Evolutionary conservation across 2,888 invertebrate species (phyloP), one percentile per base, ranked within the genome.

Genomic region (Cynaeus angustus): DNA sequence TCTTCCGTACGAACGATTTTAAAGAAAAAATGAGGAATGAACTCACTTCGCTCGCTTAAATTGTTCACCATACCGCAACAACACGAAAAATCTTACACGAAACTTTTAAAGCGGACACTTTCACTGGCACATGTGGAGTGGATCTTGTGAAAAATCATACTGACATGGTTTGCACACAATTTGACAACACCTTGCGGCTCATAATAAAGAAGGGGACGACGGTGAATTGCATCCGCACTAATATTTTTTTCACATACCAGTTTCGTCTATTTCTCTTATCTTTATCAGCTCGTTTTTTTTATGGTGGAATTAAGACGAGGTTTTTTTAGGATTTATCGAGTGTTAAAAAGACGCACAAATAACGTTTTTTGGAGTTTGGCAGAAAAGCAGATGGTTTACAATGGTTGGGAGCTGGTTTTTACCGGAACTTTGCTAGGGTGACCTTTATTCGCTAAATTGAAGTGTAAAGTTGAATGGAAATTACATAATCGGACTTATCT

Each of bases 61-160:
- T 52, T 16, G 28, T 64, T 53, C 38, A 64, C 64, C 64, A 64
- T 64, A 64, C 64, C 64, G 38, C 52, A 64, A 48, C 28, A 46
- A 59, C 59, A 28, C 21, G 21, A 3, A 14, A 26, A 13, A 14
- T 30, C 4, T 13, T 33, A 56, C 14, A 38, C 8, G 45, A 43
- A 43, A 21, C 13, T 26, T 8, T 12, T 12, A 14, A 33, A 13
- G 12, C 43, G 12, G 10, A 38, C 50, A 62, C 62, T 62, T 62
- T 62, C 62, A 62, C 62, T 48, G 37, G 12, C 21, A 50, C 62
- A 48, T 50, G 62, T 41, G 62, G 26, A 37, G 38, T 37, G 26
- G 37, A 13, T 62, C 37, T 50, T 48, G 50, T 41, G 62, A 50
- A 62, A 62, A 62, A 62, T 50, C 62, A 30, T 28, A 62, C 62